Percentiles rank a stretch among this genome's conserved stretches.
Conservation (phyloP, 2,888 invertebrate genomes). For the Tinea pellionella region DNA sequence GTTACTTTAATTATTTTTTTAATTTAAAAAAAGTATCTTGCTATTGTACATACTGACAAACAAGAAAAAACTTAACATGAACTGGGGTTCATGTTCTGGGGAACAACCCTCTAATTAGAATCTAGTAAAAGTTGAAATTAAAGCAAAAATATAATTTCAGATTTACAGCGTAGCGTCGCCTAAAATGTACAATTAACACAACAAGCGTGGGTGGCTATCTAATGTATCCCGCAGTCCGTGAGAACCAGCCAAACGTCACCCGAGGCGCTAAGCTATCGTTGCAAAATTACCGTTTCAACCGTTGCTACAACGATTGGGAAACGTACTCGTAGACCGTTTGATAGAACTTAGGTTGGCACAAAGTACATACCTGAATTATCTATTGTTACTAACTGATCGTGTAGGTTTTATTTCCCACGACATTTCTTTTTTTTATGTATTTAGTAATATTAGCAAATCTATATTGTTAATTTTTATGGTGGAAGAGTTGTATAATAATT, state of each 20-base stretch:
- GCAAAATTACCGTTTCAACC: slow-evolving; percentile 11
- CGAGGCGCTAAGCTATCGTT: slow-evolving; percentile 16
- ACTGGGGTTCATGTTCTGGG: no score
- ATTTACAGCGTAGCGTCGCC: background rate
- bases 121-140: no score
- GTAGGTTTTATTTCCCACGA: background rate
- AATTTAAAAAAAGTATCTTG: no score
- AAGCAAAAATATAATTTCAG: no score
- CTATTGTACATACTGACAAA: no score
- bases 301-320: background rate
- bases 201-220: background rate
- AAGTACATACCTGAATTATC: background rate
- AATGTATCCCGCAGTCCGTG: slow-evolving; percentile 22
- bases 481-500: no score
- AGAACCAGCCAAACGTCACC: slow-evolving; percentile 28
- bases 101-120: no score
- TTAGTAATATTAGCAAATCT: no score
- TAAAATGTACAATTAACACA: background rate
- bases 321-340: background rate
- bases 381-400: background rate
- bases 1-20: no score
- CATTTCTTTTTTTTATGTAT: no score
- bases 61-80: no score
- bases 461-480: no score
- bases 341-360: background rate